These are phyloP conservation scores for Rhamnusium bicolor DNA, from an alignment of 2,888 invertebrate genomes.

Conservation along the genomic window DNA sequence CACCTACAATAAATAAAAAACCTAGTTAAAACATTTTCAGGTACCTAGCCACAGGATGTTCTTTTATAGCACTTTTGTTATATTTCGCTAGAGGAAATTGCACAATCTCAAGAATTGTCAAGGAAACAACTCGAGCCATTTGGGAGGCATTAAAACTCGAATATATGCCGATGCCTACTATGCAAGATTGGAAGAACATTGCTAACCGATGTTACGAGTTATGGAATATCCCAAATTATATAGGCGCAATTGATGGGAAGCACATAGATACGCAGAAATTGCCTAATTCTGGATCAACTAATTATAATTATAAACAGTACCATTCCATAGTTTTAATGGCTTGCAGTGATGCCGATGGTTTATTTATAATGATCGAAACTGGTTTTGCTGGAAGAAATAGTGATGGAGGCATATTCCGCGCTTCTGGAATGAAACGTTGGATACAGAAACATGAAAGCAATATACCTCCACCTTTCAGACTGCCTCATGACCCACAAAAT, in stretches of 20 bases:
- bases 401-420: constrained; percentile 52
- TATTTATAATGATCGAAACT: constrained; percentile 59
- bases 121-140: constrained; percentile 13
- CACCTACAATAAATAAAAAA: not conserved
- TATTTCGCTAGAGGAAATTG: constrained; percentile 22
- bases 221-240: not conserved
- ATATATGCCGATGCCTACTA: not conserved
- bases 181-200: not conserved
- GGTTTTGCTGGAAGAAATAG: constrained; percentile 60
- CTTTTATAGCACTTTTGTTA: constrained; percentile 7
- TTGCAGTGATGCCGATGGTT: constrained; percentile 59
- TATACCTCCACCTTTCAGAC: not conserved
- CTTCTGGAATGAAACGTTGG: not conserved
- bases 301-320: constrained; percentile 57
- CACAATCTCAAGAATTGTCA: constrained; percentile 17
- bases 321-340: constrained; percentile 60
- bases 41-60: constrained; percentile 14
- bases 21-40: constrained; percentile 6
- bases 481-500: not conserved
- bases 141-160: not conserved
- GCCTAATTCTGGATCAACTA: constrained; percentile 46
- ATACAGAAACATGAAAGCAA: not conserved
- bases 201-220: not conserved
- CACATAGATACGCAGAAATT: constrained; percentile 55
- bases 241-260: not conserved